Evolutionary conservation across 2,797 vertebrate species (phyloP), one percentile per base, ranked within the genome.

Genomic region (Calcarius lapponicus): DNA sequence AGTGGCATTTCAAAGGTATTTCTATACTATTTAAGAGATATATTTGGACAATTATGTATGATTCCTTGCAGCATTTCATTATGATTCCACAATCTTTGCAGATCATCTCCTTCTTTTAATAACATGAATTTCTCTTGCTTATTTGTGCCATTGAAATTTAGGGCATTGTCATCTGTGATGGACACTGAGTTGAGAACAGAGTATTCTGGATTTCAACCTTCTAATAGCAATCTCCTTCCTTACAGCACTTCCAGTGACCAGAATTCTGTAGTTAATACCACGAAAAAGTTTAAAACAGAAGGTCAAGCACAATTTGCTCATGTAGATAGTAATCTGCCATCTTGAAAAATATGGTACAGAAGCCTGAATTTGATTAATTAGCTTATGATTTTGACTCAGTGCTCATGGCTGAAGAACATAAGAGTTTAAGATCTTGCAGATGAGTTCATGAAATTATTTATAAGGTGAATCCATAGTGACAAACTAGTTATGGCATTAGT

Each of bases 281-380:
- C 29, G 69, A 66, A 80, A 86, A 94, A 74, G 38, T 93, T 97
- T 91, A 95, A 86, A 95, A 79, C 24, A 67, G 53, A 38, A 87
- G 18, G 16, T 53, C 2, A 5, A 61, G 74, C 25, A 18, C 6
- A 50, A 58, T 80, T 78, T 87, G 4, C 6, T 78, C 26, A 24
- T 12, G 25, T 72, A 61, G 25, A 54, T 36, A 43, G 16, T 19
- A 6, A 9, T 86, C 48, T 73, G 22, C 72, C 65, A 31, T 83
- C 43, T 74, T 64, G 24, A 92, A 84, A 83, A 70, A 42, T 65
- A 21, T 3, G 4, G 6, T 25, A n/a, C 7, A 58, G 75, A 47
- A 19, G 21, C 11, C 54, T 47, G 28, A 78, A 48, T 4, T 2
- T 82, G 26, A 36, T 43, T 40, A 34, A n/a, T 65, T 42, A 67